Conservation (phyloP, 2,113 vertebrate species). For the Coptodon bakossiorum region DNA sequence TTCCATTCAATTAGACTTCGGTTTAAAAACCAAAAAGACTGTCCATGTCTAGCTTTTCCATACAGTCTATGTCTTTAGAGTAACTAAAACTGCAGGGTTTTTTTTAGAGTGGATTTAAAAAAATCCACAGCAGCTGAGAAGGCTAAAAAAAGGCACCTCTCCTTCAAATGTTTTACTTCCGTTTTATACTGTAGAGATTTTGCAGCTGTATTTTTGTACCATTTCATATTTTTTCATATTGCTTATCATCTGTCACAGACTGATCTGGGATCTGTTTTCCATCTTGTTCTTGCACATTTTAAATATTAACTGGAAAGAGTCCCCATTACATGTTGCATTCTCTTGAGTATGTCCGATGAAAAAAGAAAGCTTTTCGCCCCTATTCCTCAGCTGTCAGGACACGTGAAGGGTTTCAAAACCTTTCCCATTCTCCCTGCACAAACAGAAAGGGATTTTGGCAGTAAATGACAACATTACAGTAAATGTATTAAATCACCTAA, state of each 20-base stretch:
- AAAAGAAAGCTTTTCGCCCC: background rate
- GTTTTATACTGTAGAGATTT: background rate
- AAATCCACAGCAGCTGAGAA: background rate
- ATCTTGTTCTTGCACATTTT: background rate
- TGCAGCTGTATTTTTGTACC: background rate
- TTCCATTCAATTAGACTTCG: background rate
- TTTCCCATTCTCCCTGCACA: background rate
- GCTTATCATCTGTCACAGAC: background rate
- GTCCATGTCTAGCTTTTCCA: background rate
- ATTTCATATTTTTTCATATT: background rate
- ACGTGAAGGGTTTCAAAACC: background rate
- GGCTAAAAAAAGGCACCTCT: background rate
- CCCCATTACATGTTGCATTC: background rate
- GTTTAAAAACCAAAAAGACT: background rate
- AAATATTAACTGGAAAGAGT: background rate
- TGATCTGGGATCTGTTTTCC: background rate
- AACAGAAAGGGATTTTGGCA: background rate
- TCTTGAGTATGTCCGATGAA: background rate
- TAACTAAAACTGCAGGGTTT: background rate
- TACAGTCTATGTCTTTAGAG: background rate
- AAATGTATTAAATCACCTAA: constrained; percentile 37
- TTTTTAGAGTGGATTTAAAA: background rate
- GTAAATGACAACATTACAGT: constrained; percentile 19
- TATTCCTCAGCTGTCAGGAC: background rate
- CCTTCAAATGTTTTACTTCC: background rate